Evolutionary conservation across 2,113 vertebrate species (phyloP).

Genomic region (Psittacula cyanocephala): DNA sequence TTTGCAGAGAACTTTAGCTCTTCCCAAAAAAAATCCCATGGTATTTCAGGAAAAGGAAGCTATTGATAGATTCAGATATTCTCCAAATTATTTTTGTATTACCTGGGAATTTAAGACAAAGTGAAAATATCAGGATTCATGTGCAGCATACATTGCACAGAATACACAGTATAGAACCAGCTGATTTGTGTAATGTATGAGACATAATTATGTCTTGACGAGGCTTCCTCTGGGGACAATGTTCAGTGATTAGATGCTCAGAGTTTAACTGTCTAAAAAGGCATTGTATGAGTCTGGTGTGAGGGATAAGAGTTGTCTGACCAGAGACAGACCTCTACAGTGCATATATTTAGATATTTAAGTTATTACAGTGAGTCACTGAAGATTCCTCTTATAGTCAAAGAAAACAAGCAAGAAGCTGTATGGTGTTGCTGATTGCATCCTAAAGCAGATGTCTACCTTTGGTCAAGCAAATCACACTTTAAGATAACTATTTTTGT

Average conservation of each 20-base stretch:
- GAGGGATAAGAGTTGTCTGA: background rate
- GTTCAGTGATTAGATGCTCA: background rate
- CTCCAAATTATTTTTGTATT: accelerated
- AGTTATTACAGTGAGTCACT: background rate
- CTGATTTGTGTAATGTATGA: background rate
- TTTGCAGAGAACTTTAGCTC: background rate
- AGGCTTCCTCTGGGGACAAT: background rate
- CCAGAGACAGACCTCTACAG: background rate
- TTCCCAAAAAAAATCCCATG: background rate
- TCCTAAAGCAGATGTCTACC: background rate
- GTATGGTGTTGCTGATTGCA: background rate
- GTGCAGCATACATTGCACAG: background rate
- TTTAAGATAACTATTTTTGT: background rate
- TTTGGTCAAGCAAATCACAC: background rate
- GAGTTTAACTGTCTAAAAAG: background rate
- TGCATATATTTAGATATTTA: background rate
- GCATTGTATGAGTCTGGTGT: background rate
- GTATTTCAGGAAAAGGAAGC: background rate
- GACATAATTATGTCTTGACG: background rate
- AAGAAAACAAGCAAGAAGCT: background rate
- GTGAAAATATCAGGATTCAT: background rate
- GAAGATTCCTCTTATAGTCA: background rate
- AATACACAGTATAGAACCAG: accelerated
- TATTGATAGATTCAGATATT: background rate
- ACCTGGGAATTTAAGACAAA: background rate